Evolutionary conservation across 2,888 invertebrate genomes (phyloP).

Genomic region (Alcis repandata): DNA sequence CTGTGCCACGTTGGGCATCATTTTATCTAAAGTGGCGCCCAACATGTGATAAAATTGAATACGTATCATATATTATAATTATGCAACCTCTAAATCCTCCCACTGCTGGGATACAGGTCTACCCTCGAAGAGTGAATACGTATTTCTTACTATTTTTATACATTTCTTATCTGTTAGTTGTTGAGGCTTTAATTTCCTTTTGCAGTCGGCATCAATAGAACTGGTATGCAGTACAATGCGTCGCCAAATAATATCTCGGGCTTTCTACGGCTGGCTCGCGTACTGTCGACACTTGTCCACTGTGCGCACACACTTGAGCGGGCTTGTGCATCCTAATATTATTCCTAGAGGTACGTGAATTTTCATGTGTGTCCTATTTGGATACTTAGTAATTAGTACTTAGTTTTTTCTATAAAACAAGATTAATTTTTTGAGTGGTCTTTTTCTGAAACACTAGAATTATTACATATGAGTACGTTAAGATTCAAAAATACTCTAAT

Average conservation of each 20-base stretch:
- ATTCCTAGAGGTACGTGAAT: constrained; percentile 84
- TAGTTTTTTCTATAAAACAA: no score
- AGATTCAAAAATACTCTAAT: no score
- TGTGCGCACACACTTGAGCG: constrained; percentile 96
- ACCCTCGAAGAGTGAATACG: no score
- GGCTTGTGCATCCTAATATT: constrained; percentile 92
- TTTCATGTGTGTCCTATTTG: not conserved
- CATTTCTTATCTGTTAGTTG: no score
- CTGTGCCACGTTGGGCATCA: not conserved
- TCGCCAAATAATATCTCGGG: constrained; percentile 96
- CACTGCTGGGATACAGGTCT: no score
- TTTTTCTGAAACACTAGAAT: no score
- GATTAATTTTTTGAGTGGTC: no score
- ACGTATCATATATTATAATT: not conserved
- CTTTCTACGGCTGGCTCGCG: constrained; percentile 98
- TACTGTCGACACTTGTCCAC: constrained; percentile 97
- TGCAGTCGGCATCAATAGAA: constrained; percentile 88
- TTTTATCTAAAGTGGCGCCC: not conserved
- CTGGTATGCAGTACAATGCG: constrained; percentile 98
- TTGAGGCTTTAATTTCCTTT: constrained; percentile 9
- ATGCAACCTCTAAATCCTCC: no score
- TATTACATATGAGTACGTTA: no score
- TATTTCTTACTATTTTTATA: no score
- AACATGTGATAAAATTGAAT: not conserved
- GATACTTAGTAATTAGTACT: no score